Conservation (phyloP, 2,113 vertebrate species). For the Periophthalmus modestus region DNA sequence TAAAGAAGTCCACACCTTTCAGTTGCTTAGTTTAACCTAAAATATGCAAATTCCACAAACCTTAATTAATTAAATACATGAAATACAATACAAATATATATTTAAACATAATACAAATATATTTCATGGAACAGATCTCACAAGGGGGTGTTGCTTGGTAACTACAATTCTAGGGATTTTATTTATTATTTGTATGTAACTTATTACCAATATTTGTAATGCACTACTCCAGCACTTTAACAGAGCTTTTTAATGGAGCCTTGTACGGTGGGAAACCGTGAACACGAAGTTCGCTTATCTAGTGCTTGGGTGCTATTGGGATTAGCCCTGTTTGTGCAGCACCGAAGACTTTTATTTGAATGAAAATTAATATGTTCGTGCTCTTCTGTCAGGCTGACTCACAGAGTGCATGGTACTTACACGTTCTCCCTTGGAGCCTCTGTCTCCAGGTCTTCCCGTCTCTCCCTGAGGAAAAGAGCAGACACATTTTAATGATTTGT, state of each 20-base stretch:
- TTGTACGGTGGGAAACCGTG: constrained; percentile 48
- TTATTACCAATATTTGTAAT: constrained; percentile 44
- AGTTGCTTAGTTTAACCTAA: too few relatives aligned
- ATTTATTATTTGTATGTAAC: constrained; percentile 46
- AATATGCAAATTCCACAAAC: too few relatives aligned
- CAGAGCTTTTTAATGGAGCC: constrained; percentile 41
- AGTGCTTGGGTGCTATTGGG: constrained; percentile 48
- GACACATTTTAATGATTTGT: constrained; percentile 24
- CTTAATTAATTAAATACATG: too few relatives aligned
- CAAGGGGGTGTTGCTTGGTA: too few relatives aligned
- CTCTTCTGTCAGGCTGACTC: constrained; percentile 32
- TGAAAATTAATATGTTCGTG: constrained; percentile 38
- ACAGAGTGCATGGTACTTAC: constrained; percentile 73
- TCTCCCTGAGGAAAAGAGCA: constrained; percentile 80
- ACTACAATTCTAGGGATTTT: constrained; percentile 36
- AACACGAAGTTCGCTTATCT: constrained; percentile 57
- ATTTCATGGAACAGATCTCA: too few relatives aligned
- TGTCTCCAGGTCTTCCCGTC: constrained; percentile 86
- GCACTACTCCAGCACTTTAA: constrained; percentile 56
- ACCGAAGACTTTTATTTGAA: constrained; percentile 52
- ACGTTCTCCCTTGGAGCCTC: constrained; percentile 97
- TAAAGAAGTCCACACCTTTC: background rate
- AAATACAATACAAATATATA: too few relatives aligned
- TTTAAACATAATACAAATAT: too few relatives aligned
- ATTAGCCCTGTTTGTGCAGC: constrained; percentile 59